Evolutionary conservation across 2,113 vertebrate species (phyloP).

Genomic region (Hyla sarda): DNA sequence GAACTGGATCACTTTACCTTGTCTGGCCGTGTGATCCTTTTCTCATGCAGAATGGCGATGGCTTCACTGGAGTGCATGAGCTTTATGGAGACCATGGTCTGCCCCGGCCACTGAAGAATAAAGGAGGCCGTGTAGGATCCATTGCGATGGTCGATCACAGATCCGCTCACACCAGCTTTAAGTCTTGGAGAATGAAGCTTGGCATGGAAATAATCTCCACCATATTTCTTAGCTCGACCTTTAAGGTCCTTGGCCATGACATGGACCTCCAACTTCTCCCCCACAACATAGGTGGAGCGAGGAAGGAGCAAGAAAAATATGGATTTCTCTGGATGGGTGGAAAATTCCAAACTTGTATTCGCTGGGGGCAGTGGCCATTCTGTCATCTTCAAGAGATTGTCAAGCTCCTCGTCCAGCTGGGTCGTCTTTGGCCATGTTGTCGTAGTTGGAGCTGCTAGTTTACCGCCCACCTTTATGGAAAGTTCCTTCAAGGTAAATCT

Average conservation of each 20-base stretch:
- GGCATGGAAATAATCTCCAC: conserved; percentile 22
- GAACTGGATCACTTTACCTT: conserved; percentile 9
- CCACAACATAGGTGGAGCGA: not conserved
- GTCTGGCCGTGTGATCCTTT: conserved; percentile 1
- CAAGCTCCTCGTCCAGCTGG: not conserved
- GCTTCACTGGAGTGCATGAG: conserved; percentile 35
- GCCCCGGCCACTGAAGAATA: conserved; percentile 18
- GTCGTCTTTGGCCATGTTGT: not conserved
- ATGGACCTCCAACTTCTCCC: conserved; percentile 8
- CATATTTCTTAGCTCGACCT: not conserved
- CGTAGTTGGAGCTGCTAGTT: not conserved
- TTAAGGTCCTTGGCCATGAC: conserved; percentile 21
- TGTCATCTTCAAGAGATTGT: not conserved
- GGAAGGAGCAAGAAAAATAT: not conserved
- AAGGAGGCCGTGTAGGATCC: conserved; percentile 29
- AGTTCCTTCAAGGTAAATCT: not conserved
- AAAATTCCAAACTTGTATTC: not conserved
- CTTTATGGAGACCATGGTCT: conserved; percentile 16
- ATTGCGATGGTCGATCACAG: not conserved
- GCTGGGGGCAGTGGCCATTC: not conserved
- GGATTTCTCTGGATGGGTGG: not conserved
- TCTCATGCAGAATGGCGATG: not conserved
- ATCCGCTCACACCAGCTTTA: conserved; percentile 38
- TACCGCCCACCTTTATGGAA: not conserved
- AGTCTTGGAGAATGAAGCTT: conserved; percentile 36